Evolutionary conservation across 2,888 invertebrate genomes (phyloP).

Genomic region (Pemphredon lugubris): DNA sequence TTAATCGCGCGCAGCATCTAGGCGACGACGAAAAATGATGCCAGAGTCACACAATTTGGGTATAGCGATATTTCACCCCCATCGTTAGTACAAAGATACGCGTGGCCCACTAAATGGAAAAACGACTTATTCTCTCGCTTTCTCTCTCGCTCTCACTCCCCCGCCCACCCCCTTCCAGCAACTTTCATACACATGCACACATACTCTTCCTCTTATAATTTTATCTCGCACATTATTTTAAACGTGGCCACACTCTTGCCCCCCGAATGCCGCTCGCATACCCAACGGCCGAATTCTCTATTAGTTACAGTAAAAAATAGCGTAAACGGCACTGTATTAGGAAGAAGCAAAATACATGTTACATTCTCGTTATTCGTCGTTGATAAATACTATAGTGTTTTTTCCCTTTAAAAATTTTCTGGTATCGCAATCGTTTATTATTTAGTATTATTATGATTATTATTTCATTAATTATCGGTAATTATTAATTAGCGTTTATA

Average conservation of each 20-base stretch:
- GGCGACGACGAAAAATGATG: too few species aligned
- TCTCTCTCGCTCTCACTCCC: neutral
- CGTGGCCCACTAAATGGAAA: slow-evolving; percentile 39
- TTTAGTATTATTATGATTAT: slow-evolving; percentile 55
- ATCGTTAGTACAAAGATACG: slow-evolving; percentile 21
- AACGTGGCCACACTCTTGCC: slow-evolving; percentile 28
- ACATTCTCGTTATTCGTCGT: slow-evolving; percentile 79
- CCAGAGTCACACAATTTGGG: slow-evolving; percentile 46
- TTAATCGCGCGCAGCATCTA: too few species aligned
- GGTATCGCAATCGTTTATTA: slow-evolving; percentile 58
- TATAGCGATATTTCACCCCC: neutral
- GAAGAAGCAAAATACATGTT: slow-evolving; percentile 81
- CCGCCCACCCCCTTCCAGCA: too few species aligned
- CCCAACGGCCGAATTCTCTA: slow-evolving; percentile 55
- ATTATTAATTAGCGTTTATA: slow-evolving; percentile 56
- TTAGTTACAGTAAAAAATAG: slow-evolving; percentile 81
- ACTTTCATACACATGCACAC: too few species aligned
- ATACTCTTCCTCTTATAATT: neutral
- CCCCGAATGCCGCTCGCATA: slow-evolving; percentile 29
- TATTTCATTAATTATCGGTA: slow-evolving; percentile 50
- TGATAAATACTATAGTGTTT: slow-evolving; percentile 78
- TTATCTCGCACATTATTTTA: neutral
- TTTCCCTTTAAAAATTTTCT: slow-evolving; percentile 63
- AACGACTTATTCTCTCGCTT: neutral
- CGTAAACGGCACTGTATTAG: slow-evolving; percentile 81